phyloP scores from a whole-genome alignment of 2,113 vertebrate species.

The Saccopteryx bilineata region DNA sequence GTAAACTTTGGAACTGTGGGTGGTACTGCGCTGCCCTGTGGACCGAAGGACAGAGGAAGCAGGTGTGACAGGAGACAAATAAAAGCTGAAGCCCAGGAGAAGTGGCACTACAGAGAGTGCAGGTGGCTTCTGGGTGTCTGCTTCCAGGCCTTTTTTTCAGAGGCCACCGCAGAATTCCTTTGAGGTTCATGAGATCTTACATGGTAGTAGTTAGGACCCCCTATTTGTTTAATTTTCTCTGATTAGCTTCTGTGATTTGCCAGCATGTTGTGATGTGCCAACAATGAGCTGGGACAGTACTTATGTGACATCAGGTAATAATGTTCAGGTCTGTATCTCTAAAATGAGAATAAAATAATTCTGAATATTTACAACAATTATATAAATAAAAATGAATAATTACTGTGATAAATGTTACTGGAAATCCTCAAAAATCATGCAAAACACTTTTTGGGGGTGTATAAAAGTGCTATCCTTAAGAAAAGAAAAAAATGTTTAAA shows the following conservation, averaged over 20 bases:
- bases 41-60: not conserved
- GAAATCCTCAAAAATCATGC: not conserved
- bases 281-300: not conserved
- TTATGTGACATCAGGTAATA: not conserved
- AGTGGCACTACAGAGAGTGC: fast-evolving
- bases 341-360: conserved; percentile 9
- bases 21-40: not conserved
- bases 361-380: conserved; percentile 3
- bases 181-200: not conserved
- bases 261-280: not conserved
- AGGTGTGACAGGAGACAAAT: not conserved
- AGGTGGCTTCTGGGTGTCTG: not conserved
- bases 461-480: not conserved
- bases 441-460: not conserved
- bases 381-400: conserved; percentile 26
- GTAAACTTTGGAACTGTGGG: not conserved
- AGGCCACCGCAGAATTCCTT: not conserved
- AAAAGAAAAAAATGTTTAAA: not conserved
- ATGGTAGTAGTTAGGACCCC: not conserved
- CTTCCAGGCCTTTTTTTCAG: not conserved
- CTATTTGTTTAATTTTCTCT: not conserved
- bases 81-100: not conserved
- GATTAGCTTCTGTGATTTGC: not conserved
- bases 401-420: not conserved
- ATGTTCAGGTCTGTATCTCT: not conserved